Percentiles rank a stretch among this genome's conserved stretches.
phyloP scores from a whole-genome alignment of 2,888 invertebrate species.

The Euspilapteryx auroguttella region DNA sequence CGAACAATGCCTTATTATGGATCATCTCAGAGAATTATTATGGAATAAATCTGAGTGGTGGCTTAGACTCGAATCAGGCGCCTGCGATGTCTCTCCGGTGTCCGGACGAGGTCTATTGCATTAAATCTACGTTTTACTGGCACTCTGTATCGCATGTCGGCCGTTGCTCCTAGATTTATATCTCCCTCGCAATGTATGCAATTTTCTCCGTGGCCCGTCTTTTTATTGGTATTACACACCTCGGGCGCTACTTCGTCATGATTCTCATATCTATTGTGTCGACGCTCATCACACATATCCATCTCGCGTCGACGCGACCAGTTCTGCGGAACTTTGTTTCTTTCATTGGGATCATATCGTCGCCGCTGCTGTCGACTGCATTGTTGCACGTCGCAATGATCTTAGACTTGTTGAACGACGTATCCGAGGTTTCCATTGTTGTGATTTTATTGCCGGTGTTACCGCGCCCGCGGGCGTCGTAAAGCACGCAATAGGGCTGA shows the following conservation, averaged over 20 bases:
- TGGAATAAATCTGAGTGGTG: slow-evolving; percentile 18
- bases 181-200: not conserved
- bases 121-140: too few relatives aligned
- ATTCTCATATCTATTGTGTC: slow-evolving; percentile 1
- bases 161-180: not conserved
- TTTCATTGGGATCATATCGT: slow-evolving; percentile 37
- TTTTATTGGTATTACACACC: slow-evolving; percentile 3
- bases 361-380: slow-evolving; percentile 54
- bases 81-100: not conserved
- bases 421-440: slow-evolving; percentile 57
- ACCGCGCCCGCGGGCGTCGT: slow-evolving; percentile 48
- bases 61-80: not conserved
- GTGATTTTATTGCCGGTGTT: slow-evolving; percentile 57
- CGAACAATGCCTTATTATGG: slow-evolving; percentile 22
- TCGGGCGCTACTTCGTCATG: slow-evolving; percentile 2
- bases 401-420: slow-evolving; percentile 42
- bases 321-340: slow-evolving; percentile 7
- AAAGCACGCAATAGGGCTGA: slow-evolving; percentile 48
- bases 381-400: slow-evolving; percentile 52
- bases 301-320: not conserved
- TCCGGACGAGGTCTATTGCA: not conserved
- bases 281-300: slow-evolving; percentile 10
- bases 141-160: not conserved
- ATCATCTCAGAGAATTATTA: slow-evolving; percentile 24
- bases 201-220: not conserved